A percentile compares a stretch with the other conserved stretches of the same genome.
These are phyloP conservation scores for Botia kubotai DNA, from an alignment of 2,797 vertebrate genomes.

Conservation along the genomic window DNA sequence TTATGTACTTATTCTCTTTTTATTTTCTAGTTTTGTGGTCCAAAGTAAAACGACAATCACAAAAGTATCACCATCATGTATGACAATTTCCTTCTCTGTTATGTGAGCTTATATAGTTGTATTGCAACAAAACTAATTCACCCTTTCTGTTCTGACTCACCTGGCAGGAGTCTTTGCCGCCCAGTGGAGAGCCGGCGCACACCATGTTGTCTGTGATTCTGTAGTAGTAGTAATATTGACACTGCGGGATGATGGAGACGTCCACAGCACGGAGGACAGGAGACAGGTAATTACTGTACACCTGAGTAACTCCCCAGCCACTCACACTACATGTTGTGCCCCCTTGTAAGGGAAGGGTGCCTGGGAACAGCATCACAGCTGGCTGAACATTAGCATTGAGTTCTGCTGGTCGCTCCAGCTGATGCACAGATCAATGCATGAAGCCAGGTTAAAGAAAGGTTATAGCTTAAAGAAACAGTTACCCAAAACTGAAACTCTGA, in stretches of 20 bases:
- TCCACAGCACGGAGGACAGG: constrained; percentile 73
- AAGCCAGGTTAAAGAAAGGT: background rate
- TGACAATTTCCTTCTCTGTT: too few relatives aligned
- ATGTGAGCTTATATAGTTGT: too few relatives aligned
- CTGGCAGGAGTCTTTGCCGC: constrained; percentile 82
- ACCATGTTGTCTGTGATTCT: constrained; percentile 79
- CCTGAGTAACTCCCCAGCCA: constrained; percentile 79
- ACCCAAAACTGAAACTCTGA: too few relatives aligned
- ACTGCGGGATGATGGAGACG: constrained; percentile 72
- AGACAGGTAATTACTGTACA: constrained; percentile 71
- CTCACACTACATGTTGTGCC: constrained; percentile 72
- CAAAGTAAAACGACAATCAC: too few relatives aligned
- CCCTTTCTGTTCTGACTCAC: constrained; percentile 59
- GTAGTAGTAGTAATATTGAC: constrained; percentile 78
- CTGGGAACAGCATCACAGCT: constrained; percentile 56
- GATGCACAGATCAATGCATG: constrained; percentile 11
- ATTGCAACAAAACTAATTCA: background rate
- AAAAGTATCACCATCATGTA: too few relatives aligned
- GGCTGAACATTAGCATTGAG: constrained; percentile 62
- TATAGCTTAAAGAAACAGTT: too few relatives aligned
- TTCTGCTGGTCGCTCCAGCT: constrained; percentile 73
- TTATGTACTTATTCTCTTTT: background rate
- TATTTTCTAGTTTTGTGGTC: too few relatives aligned
- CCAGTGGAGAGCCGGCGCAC: constrained; percentile 73
- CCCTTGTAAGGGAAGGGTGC: constrained; percentile 28